Conservation (phyloP, 92 coral and sea anemone species). For the Zoanthus gigantus region DNA sequence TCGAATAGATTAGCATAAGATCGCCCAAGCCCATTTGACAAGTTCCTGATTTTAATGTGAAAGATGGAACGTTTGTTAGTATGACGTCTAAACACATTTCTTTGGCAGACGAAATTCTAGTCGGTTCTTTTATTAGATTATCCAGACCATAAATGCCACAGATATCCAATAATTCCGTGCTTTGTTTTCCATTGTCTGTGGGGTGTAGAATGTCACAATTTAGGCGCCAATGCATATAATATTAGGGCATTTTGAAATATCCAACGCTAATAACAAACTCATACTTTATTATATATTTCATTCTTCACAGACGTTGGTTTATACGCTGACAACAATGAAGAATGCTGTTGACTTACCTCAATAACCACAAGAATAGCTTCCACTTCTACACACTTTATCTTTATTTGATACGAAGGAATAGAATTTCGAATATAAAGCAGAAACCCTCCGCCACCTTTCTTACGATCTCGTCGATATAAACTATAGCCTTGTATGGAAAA, state of each 20-base stretch:
- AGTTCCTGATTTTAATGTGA: conserved; percentile 36
- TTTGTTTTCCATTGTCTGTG: conserved; percentile 50
- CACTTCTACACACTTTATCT: no score
- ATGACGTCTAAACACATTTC: conserved; percentile 38
- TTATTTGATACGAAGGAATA: no score
- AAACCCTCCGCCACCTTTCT: no score
- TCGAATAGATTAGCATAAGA: background rate
- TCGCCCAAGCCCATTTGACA: conserved; percentile 42
- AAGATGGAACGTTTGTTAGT: conserved; percentile 5
- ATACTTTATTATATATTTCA: no score
- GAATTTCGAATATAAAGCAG: no score
- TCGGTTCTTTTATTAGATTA: conserved; percentile 35
- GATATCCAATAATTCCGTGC: conserved; percentile 54
- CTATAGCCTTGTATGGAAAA: no score
- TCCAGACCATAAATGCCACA: conserved; percentile 58
- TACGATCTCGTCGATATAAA: no score
- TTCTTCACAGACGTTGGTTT: no score
- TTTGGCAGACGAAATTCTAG: conserved; percentile 32
- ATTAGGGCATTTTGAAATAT: conserved; percentile 19
- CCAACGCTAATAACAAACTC: no score
- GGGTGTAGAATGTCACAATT: conserved; percentile 67
- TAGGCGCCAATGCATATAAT: conserved; percentile 56
- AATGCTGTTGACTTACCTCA: no score
- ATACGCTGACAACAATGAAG: no score
- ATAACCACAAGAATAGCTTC: no score